phyloP scores from a whole-genome alignment of 2,113 vertebrate genomes.

The Malurus elegans region DNA sequence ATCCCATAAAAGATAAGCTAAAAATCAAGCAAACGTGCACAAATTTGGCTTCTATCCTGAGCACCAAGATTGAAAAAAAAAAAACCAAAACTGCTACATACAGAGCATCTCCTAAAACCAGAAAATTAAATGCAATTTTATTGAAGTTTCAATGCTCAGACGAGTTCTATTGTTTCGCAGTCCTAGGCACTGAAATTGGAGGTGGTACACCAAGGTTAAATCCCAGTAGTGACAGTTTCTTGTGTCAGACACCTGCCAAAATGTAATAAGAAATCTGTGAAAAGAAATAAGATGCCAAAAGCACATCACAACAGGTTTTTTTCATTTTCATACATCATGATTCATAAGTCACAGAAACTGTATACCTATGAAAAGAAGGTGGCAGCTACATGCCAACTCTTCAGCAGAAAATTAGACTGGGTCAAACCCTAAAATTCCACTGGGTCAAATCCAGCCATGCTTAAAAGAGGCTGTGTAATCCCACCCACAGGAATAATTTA shows the following conservation, averaged over 20 bases:
- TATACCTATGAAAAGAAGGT: background rate
- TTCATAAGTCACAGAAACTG: slow-evolving; percentile 15
- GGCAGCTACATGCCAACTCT: background rate
- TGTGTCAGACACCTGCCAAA: slow-evolving; percentile 67
- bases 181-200: slow-evolving; percentile 48
- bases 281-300: slow-evolving; percentile 61
- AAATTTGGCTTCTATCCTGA: background rate
- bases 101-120: background rate
- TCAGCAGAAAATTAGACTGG: background rate
- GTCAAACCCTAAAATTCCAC: background rate
- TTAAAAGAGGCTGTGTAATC: background rate
- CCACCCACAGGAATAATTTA: background rate
- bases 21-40: background rate
- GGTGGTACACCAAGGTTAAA: slow-evolving; percentile 65
- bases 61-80: background rate
- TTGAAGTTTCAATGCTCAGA: background rate
- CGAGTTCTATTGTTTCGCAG: slow-evolving; percentile 48
- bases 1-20: background rate
- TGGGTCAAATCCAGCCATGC: background rate
- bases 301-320: slow-evolving; percentile 5
- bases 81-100: background rate
- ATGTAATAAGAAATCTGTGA: slow-evolving; percentile 53
- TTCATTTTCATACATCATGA: slow-evolving; percentile 37
- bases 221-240: slow-evolving; percentile 45
- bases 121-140: slow-evolving; percentile 28